These are phyloP conservation scores for Acrocephalus kingi DNA, from an alignment of 2,113 vertebrate species.

Conservation along the genomic window DNA sequence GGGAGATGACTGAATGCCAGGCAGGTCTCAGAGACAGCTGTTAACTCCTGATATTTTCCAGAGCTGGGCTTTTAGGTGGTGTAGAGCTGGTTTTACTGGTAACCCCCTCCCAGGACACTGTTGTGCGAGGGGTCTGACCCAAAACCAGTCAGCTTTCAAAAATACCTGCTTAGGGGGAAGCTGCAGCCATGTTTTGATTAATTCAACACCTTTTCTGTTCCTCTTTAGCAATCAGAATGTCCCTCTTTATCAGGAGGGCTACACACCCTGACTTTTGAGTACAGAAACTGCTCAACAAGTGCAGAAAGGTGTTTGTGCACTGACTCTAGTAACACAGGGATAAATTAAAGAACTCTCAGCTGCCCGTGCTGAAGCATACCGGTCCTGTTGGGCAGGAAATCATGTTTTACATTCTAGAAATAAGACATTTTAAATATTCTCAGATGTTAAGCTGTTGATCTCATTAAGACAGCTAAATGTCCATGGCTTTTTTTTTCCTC, in stretches of 20 bases:
- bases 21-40: background rate
- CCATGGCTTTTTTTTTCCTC: background rate
- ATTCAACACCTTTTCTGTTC: background rate
- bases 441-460: constrained; percentile 1
- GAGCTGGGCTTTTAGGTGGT: background rate
- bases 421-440: background rate
- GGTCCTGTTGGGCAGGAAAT: background rate
- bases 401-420: background rate
- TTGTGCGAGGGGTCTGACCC: background rate
- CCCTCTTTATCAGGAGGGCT: background rate
- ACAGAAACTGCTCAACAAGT: background rate
- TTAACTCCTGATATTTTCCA: background rate
- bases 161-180: background rate
- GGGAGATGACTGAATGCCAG: background rate
- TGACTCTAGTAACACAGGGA: background rate
- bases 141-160: background rate
- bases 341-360: background rate
- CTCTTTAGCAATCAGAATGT: background rate
- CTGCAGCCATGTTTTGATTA: background rate
- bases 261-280: background rate
- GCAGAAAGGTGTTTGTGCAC: background rate
- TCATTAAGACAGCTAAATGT: background rate
- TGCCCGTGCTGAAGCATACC: background rate
- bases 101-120: background rate
- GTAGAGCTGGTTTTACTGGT: background rate